Conservation (phyloP, 2,113 vertebrate species). For the Lepisosteus osseus region DNA sequence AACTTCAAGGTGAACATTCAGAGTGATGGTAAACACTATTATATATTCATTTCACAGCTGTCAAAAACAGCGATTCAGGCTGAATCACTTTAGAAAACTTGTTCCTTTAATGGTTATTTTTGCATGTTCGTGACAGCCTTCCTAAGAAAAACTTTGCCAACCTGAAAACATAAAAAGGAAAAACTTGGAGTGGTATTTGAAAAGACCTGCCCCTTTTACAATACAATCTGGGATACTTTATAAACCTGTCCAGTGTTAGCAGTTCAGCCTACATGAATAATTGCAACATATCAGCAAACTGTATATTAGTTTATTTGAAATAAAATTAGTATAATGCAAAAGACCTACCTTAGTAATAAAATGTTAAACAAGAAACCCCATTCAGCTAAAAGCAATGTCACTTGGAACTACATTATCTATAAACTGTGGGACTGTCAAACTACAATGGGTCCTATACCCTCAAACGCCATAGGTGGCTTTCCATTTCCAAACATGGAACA, state of each 20-base stretch:
- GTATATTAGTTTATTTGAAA: background rate
- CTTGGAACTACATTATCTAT: conserved; percentile 1
- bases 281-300: too few species aligned
- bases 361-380: background rate
- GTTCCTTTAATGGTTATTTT: too few species aligned
- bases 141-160: background rate
- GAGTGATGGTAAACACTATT: too few species aligned
- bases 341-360: background rate
- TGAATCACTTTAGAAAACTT: conserved; percentile 42
- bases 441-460: conserved; percentile 13
- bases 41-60: conserved; percentile 25
- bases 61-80: conserved; percentile 49
- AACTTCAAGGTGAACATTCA: too few species aligned
- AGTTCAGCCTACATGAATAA: background rate
- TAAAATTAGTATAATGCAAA: background rate
- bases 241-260: background rate
- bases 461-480: conserved; percentile 34
- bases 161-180: background rate
- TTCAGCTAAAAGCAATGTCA: conserved; percentile 42
- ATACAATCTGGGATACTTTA: background rate
- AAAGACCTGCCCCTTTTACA: background rate
- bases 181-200: background rate
- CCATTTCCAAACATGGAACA: conserved; percentile 43
- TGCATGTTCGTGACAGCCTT: too few species aligned
- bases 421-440: conserved; percentile 24